Evolutionary conservation across 64 coral and sea anemone genomes (phyloP).

Genomic region (Stichodactyla mertensii): DNA sequence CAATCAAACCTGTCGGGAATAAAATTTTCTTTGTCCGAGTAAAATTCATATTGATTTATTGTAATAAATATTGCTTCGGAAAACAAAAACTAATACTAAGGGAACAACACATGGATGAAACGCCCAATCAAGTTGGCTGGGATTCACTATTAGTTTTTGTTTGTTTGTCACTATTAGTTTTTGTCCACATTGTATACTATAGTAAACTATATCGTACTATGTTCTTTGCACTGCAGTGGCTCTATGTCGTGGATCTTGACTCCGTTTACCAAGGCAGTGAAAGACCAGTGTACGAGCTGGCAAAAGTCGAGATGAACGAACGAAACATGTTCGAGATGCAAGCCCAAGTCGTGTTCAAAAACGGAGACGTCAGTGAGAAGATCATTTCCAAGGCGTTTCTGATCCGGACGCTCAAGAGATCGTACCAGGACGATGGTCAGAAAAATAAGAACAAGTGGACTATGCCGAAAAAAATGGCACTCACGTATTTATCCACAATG

Average conservation of each 20-base stretch:
- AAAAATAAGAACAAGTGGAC: constrained; percentile 13
- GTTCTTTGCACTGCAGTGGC: not conserved
- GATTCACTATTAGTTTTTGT: no score
- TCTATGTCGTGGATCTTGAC: constrained; percentile 69
- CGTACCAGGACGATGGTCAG: constrained; percentile 11
- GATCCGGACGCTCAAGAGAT: constrained; percentile 46
- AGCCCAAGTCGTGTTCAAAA: constrained; percentile 43
- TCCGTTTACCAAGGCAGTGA: constrained; percentile 69
- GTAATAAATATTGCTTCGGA: no score
- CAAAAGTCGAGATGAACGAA: constrained; percentile 74
- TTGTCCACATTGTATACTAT: not conserved
- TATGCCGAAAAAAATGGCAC: not conserved
- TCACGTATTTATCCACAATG: not conserved
- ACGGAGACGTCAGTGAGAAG: constrained; percentile 45
- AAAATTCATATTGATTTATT: no score
- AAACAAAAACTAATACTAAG: no score
- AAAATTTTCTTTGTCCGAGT: no score
- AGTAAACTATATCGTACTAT: not conserved
- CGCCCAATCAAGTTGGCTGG: no score
- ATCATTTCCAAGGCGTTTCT: constrained; percentile 71
- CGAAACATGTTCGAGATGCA: constrained; percentile 73
- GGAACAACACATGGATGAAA: no score
- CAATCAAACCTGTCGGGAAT: no score
- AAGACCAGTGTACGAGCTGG: constrained; percentile 80
- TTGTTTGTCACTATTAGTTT: no score